A percentile compares a stretch with the other conserved stretches of the same genome.
Conservation (phyloP, 2,113 vertebrate genomes). For the Hydrolagus affinis region DNA sequence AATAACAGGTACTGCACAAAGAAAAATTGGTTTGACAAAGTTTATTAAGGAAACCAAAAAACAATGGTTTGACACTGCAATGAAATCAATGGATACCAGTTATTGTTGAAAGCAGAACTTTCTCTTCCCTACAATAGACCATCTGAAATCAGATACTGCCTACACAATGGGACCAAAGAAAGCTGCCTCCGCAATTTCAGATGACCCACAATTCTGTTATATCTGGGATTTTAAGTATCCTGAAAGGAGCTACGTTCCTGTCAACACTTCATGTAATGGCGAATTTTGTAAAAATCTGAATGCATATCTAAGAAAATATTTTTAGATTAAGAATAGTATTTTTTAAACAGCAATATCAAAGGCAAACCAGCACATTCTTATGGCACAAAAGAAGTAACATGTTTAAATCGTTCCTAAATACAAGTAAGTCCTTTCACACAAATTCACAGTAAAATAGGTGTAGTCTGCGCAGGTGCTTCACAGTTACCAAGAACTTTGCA, state of each 20-base stretch:
- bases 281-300: not conserved
- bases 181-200: not conserved
- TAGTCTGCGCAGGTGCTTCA: conserved; percentile 14
- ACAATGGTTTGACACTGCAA: conserved; percentile 24
- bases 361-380: conserved; percentile 26
- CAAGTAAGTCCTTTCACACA: conserved; percentile 21
- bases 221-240: not conserved
- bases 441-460: conserved; percentile 30
- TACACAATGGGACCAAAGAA: not conserved
- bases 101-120: conserved; percentile 20
- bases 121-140: conserved; percentile 18
- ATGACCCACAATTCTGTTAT: conserved; percentile 13
- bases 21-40: conserved; percentile 8
- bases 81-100: not conserved
- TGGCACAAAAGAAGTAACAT: conserved; percentile 16
- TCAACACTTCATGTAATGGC: not conserved
- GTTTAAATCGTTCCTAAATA: conserved; percentile 15
- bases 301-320: not conserved
- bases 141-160: conserved; percentile 4
- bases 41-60: conserved; percentile 28
- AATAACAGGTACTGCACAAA: conserved; percentile 29
- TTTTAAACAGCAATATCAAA: conserved; percentile 18
- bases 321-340: not conserved
- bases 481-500: conserved; percentile 20
- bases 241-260: not conserved